These are phyloP conservation scores for Brachypalpus laphriformis DNA, from an alignment of 2,888 invertebrate species.

Conservation along the genomic window DNA sequence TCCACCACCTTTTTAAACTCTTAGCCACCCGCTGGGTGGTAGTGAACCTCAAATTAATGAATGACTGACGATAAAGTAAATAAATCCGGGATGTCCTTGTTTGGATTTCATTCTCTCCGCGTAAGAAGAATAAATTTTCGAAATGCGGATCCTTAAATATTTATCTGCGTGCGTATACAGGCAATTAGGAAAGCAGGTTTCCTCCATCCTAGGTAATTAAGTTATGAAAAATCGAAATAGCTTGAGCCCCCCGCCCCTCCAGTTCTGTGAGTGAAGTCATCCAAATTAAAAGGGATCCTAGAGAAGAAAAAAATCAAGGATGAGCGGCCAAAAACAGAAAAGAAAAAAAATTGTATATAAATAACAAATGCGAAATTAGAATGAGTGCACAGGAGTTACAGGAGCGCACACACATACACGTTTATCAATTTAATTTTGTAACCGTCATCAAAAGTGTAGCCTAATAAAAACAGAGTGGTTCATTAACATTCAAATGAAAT, in stretches of 20 bases:
- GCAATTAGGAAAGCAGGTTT: conserved; percentile 48
- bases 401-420: conserved; percentile 9
- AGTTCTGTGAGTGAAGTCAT: conserved; percentile 46
- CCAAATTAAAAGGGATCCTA: conserved; percentile 45
- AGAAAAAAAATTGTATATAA: conserved; percentile 41
- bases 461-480: conserved; percentile 69
- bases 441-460: conserved; percentile 54
- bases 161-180: conserved; percentile 52
- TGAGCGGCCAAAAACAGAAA: not conserved
- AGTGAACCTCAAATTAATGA: conserved; percentile 42
- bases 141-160: conserved; percentile 43
- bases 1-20: not conserved
- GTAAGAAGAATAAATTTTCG: conserved; percentile 33
- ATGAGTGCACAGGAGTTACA: not conserved
- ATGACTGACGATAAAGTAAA: conserved; percentile 45
- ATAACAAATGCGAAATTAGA: conserved; percentile 51
- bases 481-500: conserved; percentile 74
- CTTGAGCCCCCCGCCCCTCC: not conserved
- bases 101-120: not conserved
- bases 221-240: conserved; percentile 67
- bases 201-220: conserved; percentile 47
- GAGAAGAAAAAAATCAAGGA: conserved; percentile 33
- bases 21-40: not conserved
- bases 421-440: conserved; percentile 69
- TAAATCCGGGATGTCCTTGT: conserved; percentile 27